A percentile compares a stretch with the other conserved stretches of the same genome.
Conservation (phyloP, 2,797 vertebrate species). For the Tamandua tetradactyla region DNA sequence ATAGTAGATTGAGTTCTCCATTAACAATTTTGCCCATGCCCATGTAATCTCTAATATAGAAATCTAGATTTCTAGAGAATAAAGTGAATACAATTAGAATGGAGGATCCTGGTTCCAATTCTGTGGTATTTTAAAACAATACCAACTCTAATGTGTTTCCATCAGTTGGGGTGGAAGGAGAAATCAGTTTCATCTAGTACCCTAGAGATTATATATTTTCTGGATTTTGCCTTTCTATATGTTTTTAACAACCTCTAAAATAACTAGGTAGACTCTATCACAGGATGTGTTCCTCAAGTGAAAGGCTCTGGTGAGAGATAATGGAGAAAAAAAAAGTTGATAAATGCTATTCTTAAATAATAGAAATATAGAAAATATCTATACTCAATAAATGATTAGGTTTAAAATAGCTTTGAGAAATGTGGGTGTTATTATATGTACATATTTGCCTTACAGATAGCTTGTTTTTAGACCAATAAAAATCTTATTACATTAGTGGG, state of each 20-base stretch:
- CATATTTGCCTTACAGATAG: not conserved
- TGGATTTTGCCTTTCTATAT: not conserved
- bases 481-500: not conserved
- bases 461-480: not conserved
- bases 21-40: not conserved
- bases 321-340: not conserved
- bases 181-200: not conserved
- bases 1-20: not conserved
- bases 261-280: not conserved
- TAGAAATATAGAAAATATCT: not conserved
- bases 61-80: constrained; percentile 20
- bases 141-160: not conserved
- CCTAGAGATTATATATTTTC: not conserved
- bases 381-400: not conserved
- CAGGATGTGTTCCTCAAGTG: not conserved
- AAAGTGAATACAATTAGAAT: not conserved
- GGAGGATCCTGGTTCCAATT: not conserved
- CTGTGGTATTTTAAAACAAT: not conserved
- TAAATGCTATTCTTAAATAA: not conserved
- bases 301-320: not conserved
- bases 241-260: not conserved
- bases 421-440: not conserved
- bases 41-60: not conserved
- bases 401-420: not conserved
- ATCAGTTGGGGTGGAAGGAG: not conserved